Conservation (phyloP, 23 tunicate genomes). For the Phallusia fumigata region DNA sequence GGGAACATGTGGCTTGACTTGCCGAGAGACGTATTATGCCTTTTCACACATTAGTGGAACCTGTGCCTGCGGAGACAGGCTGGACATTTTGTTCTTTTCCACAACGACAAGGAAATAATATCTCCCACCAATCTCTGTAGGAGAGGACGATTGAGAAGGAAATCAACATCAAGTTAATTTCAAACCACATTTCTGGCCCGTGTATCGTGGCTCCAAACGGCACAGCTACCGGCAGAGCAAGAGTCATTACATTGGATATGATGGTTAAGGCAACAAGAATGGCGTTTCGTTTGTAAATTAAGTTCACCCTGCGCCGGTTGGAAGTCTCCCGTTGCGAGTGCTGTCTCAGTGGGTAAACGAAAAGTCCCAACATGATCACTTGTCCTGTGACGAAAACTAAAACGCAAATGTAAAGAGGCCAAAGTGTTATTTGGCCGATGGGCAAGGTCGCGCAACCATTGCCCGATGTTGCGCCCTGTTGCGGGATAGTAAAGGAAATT, state of each 20-base stretch:
- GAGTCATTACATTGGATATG: background rate
- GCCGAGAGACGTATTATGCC: no score
- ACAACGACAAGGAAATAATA: background rate
- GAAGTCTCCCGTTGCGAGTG: background rate
- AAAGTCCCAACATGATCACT: background rate
- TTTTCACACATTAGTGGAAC: no score
- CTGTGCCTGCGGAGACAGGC: no score
- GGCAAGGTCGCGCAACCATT: background rate
- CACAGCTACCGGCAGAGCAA: background rate
- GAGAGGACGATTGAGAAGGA: background rate
- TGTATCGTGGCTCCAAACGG: background rate
- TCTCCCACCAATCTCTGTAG: background rate
- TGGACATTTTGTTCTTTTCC: no score
- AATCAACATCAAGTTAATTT: background rate
- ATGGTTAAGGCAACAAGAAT: background rate
- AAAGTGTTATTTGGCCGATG: background rate
- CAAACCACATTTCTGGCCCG: slow-evolving; percentile 8
- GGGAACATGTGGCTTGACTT: no score
- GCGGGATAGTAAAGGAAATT: background rate
- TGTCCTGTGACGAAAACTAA: background rate
- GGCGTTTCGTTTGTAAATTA: background rate
- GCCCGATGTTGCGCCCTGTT: background rate
- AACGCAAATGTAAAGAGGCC: background rate
- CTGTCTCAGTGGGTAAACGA: background rate
- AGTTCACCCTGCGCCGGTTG: background rate